Evolutionary conservation across 2,888 invertebrate species (phyloP).

Genomic region (Hemithea aestivaria): DNA sequence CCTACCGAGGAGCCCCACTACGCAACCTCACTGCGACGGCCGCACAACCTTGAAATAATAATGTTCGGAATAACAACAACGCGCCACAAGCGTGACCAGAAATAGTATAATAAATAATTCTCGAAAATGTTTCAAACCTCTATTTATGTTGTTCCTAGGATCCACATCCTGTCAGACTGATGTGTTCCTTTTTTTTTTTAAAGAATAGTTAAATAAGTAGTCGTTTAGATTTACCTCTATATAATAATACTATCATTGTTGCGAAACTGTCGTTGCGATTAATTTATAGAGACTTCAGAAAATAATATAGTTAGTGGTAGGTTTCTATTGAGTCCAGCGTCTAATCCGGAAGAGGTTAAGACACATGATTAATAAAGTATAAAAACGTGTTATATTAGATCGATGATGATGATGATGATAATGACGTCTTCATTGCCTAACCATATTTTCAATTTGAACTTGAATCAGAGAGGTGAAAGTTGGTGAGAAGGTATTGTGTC

Average conservation of each 20-base stretch:
- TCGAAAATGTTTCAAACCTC: conserved; percentile 59
- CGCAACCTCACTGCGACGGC: conserved; percentile 77
- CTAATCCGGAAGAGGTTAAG: too few species aligned
- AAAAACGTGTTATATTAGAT: too few species aligned
- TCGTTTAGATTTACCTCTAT: too few species aligned
- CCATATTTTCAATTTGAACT: conserved; percentile 39
- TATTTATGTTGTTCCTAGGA: conserved; percentile 46
- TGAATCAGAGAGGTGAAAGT: conserved; percentile 66
- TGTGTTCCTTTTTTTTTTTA: conserved; percentile 28
- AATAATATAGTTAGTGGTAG: conserved; percentile 9
- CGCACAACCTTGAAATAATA: conserved; percentile 79
- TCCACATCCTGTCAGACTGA: conserved; percentile 48
- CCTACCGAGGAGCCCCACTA: conserved; percentile 77
- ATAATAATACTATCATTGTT: too few species aligned
- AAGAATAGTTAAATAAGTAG: conserved; percentile 8
- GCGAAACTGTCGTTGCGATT: too few species aligned
- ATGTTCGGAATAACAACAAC: conserved; percentile 78
- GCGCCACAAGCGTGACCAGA: conserved; percentile 78
- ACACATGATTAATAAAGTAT: too few species aligned
- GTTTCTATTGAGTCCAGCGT: too few species aligned
- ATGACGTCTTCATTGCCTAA: conserved; percentile 10
- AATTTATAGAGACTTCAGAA: too few species aligned
- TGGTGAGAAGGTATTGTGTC: conserved; percentile 50
- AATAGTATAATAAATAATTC: conserved; percentile 71
- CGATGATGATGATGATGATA: too few species aligned